Base-by-base conservation (phyloP, 2,888 invertebrate genomes). In the Leucophenga maculata region DNA sequence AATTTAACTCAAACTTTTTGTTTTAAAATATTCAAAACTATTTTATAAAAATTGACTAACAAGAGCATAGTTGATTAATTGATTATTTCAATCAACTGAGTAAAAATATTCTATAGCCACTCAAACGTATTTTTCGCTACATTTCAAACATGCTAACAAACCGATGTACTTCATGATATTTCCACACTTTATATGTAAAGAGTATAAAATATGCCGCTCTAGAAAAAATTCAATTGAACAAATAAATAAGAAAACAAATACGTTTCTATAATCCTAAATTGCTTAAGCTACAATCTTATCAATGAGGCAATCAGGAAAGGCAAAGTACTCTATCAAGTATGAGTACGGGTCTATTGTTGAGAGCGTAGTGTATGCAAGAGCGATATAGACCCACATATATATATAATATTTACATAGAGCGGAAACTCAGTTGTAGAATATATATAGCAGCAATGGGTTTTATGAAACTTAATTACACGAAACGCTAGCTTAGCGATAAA, bases 241-340 rank as follows among this genome's bases (percentile, higher is more conserved):
- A 44, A 64, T 64, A 64, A 62, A 44, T 9, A 44, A 13, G 14
- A 44, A 44, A 11, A 14, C 20, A 22, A 64, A 46, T 46, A 48
- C n/a, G 48, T 39, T 18, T 9, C 11, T 22, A 62, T 72, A 76
- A 75, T 70, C 74, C 69, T 3, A n/a, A 68, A 69, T 22, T 65
- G 68, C 72, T 69, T 68, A 71, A 69, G 54, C 68, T 46, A 26
- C 71, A 72, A 82, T 82, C 79, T 82, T 76, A 79, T 79, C 79
- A 76, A 69, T 68, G 69, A 68, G 72, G 54, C 72, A 72, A 68
- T 64, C 72, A 48, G 31, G 57, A 20, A 60, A 79, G 72, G 66
- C 83, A 79, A 79, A 80, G 79, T 76, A 71, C 77, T 64, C 6
- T 13, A 16, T 68, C 22, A 52, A 72, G 71, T 69, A 65, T n/a